Evolutionary conservation across 2,888 invertebrate species (phyloP).

Genomic region (Craniophora ligustri): DNA sequence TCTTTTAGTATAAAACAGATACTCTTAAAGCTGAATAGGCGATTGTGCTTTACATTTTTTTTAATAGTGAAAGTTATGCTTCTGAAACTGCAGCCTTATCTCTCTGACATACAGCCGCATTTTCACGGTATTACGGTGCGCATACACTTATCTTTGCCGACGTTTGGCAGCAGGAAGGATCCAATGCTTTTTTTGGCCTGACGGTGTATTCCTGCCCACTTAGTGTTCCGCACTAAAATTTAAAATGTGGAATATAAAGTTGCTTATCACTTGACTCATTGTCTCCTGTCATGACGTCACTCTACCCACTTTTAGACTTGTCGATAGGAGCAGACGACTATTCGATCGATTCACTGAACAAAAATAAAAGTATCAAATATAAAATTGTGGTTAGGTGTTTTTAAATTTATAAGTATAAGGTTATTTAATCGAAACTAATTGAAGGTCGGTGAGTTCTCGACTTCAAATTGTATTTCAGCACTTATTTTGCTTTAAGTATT

Average conservation of each 20-base stretch:
- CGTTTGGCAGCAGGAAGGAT: slow-evolving; percentile 6
- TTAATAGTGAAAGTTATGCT: slow-evolving; percentile 15
- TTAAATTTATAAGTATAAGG: too few relatives aligned
- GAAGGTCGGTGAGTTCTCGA: not conserved
- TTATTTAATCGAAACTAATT: too few relatives aligned
- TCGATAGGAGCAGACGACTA: slow-evolving; percentile 12
- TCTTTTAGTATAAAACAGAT: too few relatives aligned
- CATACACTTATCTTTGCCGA: slow-evolving; percentile 6
- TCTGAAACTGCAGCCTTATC: slow-evolving; percentile 34
- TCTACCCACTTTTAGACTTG: slow-evolving; percentile 8
- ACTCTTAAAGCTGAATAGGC: slow-evolving; percentile 18
- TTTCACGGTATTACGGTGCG: slow-evolving; percentile 10
- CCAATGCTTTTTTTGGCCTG: slow-evolving; percentile 11
- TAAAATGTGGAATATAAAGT: slow-evolving; percentile 1
- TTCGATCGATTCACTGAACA: slow-evolving; percentile 8
- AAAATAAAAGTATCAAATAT: slow-evolving; percentile 15
- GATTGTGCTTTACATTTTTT: slow-evolving; percentile 6
- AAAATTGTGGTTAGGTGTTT: too few relatives aligned
- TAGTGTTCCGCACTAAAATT: slow-evolving; percentile 13
- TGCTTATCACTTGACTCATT: slow-evolving; percentile 16
- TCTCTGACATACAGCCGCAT: slow-evolving; percentile 12
- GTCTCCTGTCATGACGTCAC: slow-evolving; percentile 13
- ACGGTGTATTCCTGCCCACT: slow-evolving; percentile 10
- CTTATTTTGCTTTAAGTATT: not conserved
- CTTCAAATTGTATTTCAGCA: too few relatives aligned